Percentiles rank a stretch among this genome's conserved stretches.
Conservation (phyloP, 2,888 invertebrate genomes). For the Drymonia ruficornis region DNA sequence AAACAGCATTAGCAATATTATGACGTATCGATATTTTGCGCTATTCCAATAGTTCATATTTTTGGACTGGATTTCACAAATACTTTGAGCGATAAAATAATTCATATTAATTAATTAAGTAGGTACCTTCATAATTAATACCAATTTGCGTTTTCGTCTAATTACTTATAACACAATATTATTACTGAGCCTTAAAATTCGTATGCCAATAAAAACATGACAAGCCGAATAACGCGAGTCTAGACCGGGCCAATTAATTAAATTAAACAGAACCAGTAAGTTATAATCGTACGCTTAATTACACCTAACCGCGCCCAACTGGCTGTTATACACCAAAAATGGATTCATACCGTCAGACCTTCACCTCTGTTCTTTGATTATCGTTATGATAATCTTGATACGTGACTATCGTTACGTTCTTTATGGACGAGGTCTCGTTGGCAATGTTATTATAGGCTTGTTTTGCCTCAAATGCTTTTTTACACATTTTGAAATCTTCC, state of each 20-base stretch:
- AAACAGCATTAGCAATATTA: too few relatives aligned
- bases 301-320: conserved; percentile 12
- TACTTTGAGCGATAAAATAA: too few relatives aligned
- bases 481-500: too few relatives aligned
- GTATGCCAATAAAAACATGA: conserved; percentile 9
- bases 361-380: conserved; percentile 41
- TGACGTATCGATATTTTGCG: too few relatives aligned
- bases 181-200: conserved; percentile 1
- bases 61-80: too few relatives aligned
- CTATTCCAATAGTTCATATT: too few relatives aligned
- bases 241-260: conserved; percentile 20
- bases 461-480: conserved; percentile 9
- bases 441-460: conserved; percentile 17
- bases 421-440: conserved; percentile 25
- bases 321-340: conserved; percentile 13
- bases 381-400: conserved; percentile 29
- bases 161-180: not conserved
- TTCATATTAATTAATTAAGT: too few relatives aligned
- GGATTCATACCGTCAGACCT: conserved; percentile 25
- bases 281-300: conserved; percentile 17
- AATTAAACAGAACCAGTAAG: conserved; percentile 13
- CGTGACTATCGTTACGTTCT: conserved; percentile 26
- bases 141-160: not conserved
- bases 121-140: not conserved
- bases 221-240: conserved; percentile 6